Evolutionary conservation across 2,797 vertebrate species (phyloP), one percentile per base, ranked within the genome.

Genomic region (Tenualosa thibaudeaui): DNA sequence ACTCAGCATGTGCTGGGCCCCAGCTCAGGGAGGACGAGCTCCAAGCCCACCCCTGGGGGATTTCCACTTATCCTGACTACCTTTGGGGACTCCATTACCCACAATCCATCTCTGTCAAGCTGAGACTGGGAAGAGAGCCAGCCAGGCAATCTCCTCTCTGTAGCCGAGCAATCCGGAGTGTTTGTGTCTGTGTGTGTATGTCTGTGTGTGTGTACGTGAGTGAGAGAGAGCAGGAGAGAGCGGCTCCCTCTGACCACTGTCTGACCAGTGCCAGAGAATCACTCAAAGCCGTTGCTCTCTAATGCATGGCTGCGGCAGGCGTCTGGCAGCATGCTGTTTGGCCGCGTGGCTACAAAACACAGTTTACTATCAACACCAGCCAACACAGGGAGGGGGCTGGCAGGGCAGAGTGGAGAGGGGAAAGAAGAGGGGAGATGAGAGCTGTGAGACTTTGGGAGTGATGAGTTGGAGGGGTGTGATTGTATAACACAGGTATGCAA

Each of bases 31-130:
- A 51, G 5, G 26, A 40, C 65, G 26, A 78, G 84, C 58, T 65
- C 68, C 60, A 78, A 46, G 71, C 71, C 71, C 71, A 78, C 8
- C 85, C 82, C 85, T 81, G 17, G 85, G 87, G 86, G 88, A 90
- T 88, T 90, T 90, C 87, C 90, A 94, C 92, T 93, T 91, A 94
- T 93, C 91, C 92, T 87, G 83, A 31, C 85, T 89, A 88, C 91
- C 90, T 88, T 85, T 84, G 81, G 86, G 81, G 81, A 90, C 88
- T 85, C 90, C 87, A 92, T 91, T 87, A 88, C 88, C 86, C 87
- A 91, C 87, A 93, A 93, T 94, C 90, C 49, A 83, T 94, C 92
- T 94, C 87, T 91, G 92, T 88, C 85, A 82, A 81, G 91, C 87
- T 88, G 86, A 90, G 83, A 87, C 90, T 84, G 90, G 91, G 92